Conservation (phyloP, 2,888 invertebrate genomes). For the Crepidodera aurea region DNA sequence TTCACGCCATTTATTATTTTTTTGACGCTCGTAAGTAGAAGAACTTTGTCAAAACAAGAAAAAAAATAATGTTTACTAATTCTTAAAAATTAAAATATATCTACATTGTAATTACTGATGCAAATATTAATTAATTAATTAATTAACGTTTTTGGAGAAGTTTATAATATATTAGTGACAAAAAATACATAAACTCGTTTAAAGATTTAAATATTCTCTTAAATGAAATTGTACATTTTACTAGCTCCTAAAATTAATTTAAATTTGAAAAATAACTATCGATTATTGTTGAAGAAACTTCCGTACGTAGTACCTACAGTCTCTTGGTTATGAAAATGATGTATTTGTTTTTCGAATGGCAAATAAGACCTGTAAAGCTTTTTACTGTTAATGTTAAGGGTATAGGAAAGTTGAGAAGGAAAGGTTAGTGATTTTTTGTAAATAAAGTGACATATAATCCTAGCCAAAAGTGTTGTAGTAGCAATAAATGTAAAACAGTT, state of each 20-base stretch:
- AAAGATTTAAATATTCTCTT: no score
- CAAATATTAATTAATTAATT: no score
- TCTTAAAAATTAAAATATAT: no score
- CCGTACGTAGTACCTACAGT: no score
- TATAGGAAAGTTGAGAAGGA: slow-evolving; percentile 34
- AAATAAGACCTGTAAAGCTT: slow-evolving; percentile 40
- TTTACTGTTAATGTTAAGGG: slow-evolving; percentile 40
- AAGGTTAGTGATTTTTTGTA: slow-evolving; percentile 49
- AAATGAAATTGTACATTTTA: slow-evolving; percentile 5
- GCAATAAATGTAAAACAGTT: slow-evolving; percentile 45
- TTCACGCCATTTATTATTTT: no score
- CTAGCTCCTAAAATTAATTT: background rate
- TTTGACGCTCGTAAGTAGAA: no score
- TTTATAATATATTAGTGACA: no score
- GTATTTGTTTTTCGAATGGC: slow-evolving; percentile 5
- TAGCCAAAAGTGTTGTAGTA: slow-evolving; percentile 48
- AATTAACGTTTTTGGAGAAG: no score
- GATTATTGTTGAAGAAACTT: background rate
- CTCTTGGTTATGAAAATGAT: background rate
- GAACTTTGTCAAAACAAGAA: no score
- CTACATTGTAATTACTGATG: no score
- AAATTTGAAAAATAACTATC: slow-evolving; percentile 3
- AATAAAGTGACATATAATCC: slow-evolving; percentile 45
- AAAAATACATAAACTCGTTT: no score
- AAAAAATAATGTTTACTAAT: no score